Percentiles rank a stretch among this genome's conserved stretches.
These are phyloP conservation scores for Erpornis zantholeuca DNA, from an alignment of 2,113 vertebrate species.

Conservation along the genomic window DNA sequence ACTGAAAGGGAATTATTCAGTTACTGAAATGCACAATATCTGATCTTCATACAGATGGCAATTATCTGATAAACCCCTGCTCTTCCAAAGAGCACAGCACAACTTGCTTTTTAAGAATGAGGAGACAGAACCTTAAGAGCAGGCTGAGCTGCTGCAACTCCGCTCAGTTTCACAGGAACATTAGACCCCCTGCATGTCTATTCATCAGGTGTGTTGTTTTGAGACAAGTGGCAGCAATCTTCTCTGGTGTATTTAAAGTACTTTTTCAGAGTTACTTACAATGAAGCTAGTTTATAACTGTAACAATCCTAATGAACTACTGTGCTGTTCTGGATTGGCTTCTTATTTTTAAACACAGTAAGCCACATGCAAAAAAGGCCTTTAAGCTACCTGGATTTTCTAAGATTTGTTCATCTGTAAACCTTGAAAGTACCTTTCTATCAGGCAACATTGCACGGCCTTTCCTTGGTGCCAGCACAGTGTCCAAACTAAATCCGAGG, in stretches of 20 bases:
- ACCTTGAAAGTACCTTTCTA: background rate
- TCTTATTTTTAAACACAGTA: background rate
- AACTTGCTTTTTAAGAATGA: background rate
- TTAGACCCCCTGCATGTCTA: background rate
- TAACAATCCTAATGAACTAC: background rate
- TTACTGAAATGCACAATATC: background rate
- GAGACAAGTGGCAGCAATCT: background rate
- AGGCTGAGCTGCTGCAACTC: background rate
- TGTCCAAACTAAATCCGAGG: fast-evolving
- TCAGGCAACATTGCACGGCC: fast-evolving
- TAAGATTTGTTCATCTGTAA: background rate
- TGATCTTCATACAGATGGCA: background rate
- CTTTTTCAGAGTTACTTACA: background rate
- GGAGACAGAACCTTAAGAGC: background rate
- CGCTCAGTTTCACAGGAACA: background rate
- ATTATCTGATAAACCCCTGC: background rate
- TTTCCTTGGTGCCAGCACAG: background rate
- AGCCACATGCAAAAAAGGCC: background rate
- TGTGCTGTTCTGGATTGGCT: background rate
- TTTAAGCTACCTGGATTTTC: background rate
- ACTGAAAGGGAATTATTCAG: background rate
- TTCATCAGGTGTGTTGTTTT: background rate
- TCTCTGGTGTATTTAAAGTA: background rate
- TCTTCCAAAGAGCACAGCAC: background rate
- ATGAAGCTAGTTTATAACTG: background rate